Conservation (phyloP, 1,140 invertebrate genomes). For the Helicoverpa armigera region DNA sequence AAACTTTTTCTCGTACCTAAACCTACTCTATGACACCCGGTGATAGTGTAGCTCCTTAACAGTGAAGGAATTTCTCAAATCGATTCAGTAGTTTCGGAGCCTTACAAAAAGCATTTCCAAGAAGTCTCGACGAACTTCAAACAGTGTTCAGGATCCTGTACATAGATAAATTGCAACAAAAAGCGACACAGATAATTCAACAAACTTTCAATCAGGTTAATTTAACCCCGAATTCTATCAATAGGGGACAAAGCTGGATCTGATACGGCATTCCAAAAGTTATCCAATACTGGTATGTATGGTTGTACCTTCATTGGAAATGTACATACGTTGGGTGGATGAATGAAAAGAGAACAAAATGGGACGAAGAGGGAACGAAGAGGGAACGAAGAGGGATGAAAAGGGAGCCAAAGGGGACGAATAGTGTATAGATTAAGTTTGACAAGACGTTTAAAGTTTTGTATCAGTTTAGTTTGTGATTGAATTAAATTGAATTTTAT, state of each 20-base stretch:
- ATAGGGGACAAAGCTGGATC: neutral
- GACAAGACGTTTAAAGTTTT: neutral
- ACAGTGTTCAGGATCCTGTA: too few relatives aligned
- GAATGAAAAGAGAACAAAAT: neutral
- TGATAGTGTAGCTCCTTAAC: too few relatives aligned
- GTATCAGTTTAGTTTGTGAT: neutral
- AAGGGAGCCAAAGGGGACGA: neutral
- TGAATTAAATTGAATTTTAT: conserved; percentile 13
- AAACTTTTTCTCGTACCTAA: too few relatives aligned
- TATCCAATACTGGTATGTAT: neutral
- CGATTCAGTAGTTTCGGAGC: too few relatives aligned
- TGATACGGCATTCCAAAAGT: neutral
- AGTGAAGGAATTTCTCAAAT: too few relatives aligned
- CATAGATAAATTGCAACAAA: too few relatives aligned
- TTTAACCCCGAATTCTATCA: neutral
- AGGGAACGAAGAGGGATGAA: neutral
- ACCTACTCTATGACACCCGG: too few relatives aligned
- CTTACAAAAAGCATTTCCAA: too few relatives aligned
- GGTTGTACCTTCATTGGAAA: too few relatives aligned
- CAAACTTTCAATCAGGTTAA: neutral
- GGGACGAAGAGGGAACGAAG: neutral
- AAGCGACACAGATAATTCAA: neutral
- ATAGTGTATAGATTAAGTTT: neutral
- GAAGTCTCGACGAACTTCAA: too few relatives aligned
- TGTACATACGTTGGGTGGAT: neutral